phyloP scores from a whole-genome alignment of 2,797 vertebrate genomes.

The Lacerta viridis region DNA sequence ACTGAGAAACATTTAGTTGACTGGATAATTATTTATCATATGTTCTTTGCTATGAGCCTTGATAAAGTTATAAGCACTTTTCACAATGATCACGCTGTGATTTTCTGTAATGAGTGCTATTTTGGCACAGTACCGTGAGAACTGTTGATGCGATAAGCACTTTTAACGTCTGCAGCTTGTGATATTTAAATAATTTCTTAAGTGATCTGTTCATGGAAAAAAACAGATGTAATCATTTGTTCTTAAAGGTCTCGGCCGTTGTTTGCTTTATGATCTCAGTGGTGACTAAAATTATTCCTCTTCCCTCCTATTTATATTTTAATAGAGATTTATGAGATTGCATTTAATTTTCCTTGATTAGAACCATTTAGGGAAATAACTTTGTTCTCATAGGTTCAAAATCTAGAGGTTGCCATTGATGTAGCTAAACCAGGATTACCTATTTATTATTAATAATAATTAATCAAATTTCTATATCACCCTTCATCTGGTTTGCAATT shows the following conservation, averaged over 20 bases:
- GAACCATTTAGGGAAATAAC: not conserved
- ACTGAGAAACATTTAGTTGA: constrained; percentile 28
- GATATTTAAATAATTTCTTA: constrained; percentile 64
- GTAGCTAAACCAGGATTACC: not conserved
- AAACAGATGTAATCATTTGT: constrained; percentile 48
- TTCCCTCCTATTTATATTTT: constrained; percentile 27
- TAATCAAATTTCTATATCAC: too few species aligned
- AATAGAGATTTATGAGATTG: not conserved
- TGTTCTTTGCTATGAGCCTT: constrained; percentile 35
- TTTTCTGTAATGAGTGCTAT: constrained; percentile 55
- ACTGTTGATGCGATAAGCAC: constrained; percentile 53
- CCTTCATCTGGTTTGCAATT: too few species aligned
- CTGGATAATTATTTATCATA: constrained; percentile 47
- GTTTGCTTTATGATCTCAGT: constrained; percentile 46
- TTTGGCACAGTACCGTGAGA: constrained; percentile 49
- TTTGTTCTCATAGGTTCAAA: not conserved
- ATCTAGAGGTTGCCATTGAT: not conserved
- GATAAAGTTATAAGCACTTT: constrained; percentile 57
- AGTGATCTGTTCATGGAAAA: constrained; percentile 50
- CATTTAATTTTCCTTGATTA: not conserved
- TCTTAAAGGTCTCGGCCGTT: constrained; percentile 52
- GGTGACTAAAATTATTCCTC: constrained; percentile 22
- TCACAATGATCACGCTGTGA: constrained; percentile 49
- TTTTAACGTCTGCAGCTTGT: constrained; percentile 58
- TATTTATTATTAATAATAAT: not conserved